phyloP scores from a whole-genome alignment of 2,113 vertebrate species.

The Pangasianodon gigas region DNA sequence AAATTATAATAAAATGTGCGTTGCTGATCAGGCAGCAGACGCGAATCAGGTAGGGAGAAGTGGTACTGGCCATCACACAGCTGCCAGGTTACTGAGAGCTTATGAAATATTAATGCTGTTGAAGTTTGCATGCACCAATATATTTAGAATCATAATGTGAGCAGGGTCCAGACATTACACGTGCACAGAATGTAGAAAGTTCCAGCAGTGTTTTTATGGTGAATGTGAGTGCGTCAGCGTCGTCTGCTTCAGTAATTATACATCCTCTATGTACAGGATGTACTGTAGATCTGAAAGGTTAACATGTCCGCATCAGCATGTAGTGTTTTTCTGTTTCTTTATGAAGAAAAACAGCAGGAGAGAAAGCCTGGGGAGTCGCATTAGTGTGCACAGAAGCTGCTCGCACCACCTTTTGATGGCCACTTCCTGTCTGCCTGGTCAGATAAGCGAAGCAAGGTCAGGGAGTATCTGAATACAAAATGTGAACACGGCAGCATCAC shows the following conservation, averaged over 20 bases:
- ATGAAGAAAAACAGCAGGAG: neutral
- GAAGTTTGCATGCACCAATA: neutral
- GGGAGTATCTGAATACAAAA: constrained; percentile 40
- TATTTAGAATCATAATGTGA: neutral
- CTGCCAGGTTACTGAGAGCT: neutral
- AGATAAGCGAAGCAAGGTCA: constrained; percentile 51
- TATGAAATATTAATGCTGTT: neutral
- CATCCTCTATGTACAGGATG: neutral
- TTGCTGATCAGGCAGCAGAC: neutral
- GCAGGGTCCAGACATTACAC: neutral
- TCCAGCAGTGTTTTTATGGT: neutral
- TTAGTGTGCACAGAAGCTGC: constrained; percentile 9
- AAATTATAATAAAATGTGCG: neutral
- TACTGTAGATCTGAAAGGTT: neutral
- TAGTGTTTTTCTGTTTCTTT: neutral
- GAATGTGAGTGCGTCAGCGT: neutral
- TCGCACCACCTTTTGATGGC: constrained; percentile 2
- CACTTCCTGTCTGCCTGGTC: constrained; percentile 38
- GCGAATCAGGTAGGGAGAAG: neutral
- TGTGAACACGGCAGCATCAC: constrained; percentile 22
- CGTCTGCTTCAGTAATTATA: neutral
- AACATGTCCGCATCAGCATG: neutral
- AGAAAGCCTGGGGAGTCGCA: neutral
- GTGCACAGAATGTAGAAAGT: too few relatives aligned
- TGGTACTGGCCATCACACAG: neutral